Percentiles rank a stretch among this genome's conserved stretches.
phyloP scores from a whole-genome alignment of 2,113 vertebrate species.

The Hymenochirus boettgeri region DNA sequence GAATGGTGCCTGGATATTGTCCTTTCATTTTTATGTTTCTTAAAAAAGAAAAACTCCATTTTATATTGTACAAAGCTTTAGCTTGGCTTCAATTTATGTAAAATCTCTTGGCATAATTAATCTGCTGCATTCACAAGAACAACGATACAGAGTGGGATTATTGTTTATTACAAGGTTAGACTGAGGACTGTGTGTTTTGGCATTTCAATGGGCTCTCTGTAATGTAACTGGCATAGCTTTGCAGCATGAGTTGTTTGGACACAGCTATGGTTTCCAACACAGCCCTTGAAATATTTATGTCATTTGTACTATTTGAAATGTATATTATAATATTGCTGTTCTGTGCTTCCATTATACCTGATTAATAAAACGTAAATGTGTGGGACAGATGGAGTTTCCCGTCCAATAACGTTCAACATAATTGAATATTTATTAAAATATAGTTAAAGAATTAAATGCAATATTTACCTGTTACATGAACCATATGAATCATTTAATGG shows the following conservation, averaged over 20 bases:
- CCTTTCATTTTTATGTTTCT: too few relatives aligned
- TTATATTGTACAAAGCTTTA: neutral
- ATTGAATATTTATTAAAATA: too few relatives aligned
- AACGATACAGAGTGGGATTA: neutral
- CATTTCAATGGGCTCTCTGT: neutral
- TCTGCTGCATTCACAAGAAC: neutral
- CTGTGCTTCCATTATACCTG: too few relatives aligned
- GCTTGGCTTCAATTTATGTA: constrained; percentile 2
- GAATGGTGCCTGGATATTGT: neutral
- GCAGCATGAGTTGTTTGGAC: constrained; percentile 1
- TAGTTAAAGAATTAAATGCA: too few relatives aligned
- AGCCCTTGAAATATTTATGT: neutral
- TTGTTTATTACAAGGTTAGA: neutral
- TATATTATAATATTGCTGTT: too few relatives aligned
- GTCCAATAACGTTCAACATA: too few relatives aligned
- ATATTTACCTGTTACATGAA: too few relatives aligned
- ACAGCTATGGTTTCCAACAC: constrained; percentile 1
- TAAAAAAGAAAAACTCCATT: too few relatives aligned
- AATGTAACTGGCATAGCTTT: neutral
- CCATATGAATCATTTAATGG: too few relatives aligned
- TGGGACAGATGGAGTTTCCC: too few relatives aligned
- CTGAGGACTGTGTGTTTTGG: constrained; percentile 1
- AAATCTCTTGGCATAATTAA: constrained; percentile 14
- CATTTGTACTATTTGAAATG: too few relatives aligned
- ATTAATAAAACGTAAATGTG: too few relatives aligned